Evolutionary conservation across 2,797 vertebrate genomes (phyloP).

Genomic region (Malurus leucopterus): DNA sequence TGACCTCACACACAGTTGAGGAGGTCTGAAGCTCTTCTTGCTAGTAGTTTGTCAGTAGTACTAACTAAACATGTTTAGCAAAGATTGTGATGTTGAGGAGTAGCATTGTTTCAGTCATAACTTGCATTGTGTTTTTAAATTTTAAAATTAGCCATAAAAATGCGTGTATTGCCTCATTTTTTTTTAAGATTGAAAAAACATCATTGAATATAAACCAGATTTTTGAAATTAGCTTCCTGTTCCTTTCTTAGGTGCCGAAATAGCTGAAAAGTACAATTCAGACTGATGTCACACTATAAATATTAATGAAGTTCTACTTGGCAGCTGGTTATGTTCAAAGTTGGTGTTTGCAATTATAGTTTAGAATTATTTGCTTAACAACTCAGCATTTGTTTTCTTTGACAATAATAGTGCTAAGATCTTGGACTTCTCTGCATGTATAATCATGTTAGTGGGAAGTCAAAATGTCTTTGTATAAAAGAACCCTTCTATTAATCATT

Average conservation of each 20-base stretch:
- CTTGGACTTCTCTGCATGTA: background rate
- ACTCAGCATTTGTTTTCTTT: conserved; percentile 21
- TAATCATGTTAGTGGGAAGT: background rate
- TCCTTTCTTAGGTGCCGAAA: background rate
- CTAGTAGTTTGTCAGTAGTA: background rate
- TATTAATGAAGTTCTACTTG: conserved; percentile 35
- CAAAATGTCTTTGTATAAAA: background rate
- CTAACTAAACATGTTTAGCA: background rate
- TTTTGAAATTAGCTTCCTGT: background rate
- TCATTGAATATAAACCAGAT: background rate
- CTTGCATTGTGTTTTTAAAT: background rate
- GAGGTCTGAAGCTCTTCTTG: background rate
- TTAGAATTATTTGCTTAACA: conserved; percentile 32
- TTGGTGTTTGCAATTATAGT: conserved; percentile 2
- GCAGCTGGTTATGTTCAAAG: conserved; percentile 7
- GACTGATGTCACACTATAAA: conserved; percentile 5
- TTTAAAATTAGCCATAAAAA: background rate
- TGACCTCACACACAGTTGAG: background rate
- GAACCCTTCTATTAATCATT: background rate
- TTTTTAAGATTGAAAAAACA: background rate
- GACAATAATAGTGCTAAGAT: background rate
- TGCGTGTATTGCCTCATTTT: background rate
- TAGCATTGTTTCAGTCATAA: background rate
- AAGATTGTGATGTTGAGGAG: background rate
- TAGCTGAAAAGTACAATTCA: background rate